Base-by-base conservation (phyloP, 2,888 invertebrate genomes). In the Cheilosia urbana region DNA sequence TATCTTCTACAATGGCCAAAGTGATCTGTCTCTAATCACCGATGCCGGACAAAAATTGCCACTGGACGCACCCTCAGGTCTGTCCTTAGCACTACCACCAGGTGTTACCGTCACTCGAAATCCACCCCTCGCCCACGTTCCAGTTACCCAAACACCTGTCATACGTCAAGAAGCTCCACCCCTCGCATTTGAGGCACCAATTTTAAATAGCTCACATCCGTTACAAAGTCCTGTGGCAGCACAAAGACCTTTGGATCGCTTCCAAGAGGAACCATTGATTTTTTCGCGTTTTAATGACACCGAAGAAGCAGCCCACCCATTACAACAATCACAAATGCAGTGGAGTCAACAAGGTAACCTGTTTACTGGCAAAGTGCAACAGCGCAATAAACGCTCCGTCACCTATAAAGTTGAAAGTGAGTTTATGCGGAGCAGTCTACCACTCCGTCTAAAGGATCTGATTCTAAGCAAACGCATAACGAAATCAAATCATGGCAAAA, bases 21-120 rank as follows among this genome's bases (percentile, higher is more conserved):
- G 96, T 0, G 96, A 96, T 91, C 93, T 97, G 62, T 95, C 95
- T 0, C 90, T 96, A 9, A 93, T 96, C 11, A 94, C 94, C 49
- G 66, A 81, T 19, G 85, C 55, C 1, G 69, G 30, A 9, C 21
- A 42, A 47, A 37, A 42, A 6, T 5, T 17, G 2, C 21, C 30
- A 21, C 30, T 34, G 15, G n/a, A 51, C 15, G 19, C 53, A 27
- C 24, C 9, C 11, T 1, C 37, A 15, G 51, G 9, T 19, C 17
- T 19, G 9, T 9, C 9, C 3, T 17, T 37, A 13, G 7, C 37
- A 17, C 47, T 47, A 47, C 53, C 53, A 24, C 15, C 13, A 15
- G 53, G 24, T 27, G 9, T 3, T 24, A 27, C 53, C 2, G 11
- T 53, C 11, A 24, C 24, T 13, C 53, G 53, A 6, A 9, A 19